Percentiles rank a stretch among this genome's conserved stretches.
Evolutionary conservation across 2,113 vertebrate genomes (phyloP).

Genomic region (Otis tarda): DNA sequence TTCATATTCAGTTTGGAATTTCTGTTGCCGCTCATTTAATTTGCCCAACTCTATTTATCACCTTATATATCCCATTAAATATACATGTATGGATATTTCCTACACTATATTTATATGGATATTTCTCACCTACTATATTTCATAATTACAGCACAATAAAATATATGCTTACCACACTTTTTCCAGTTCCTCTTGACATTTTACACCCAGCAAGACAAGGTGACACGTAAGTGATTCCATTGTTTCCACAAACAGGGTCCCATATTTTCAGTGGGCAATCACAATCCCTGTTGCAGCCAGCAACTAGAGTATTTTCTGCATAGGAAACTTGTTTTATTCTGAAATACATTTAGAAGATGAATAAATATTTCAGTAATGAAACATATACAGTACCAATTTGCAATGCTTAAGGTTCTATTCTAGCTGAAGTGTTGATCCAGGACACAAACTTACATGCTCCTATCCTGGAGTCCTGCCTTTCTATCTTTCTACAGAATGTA

Average conservation of each 20-base stretch:
- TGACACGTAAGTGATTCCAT: constrained; percentile 87
- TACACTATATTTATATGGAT: background rate
- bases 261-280: constrained; percentile 74
- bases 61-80: background rate
- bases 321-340: constrained; percentile 65
- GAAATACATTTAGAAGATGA: constrained; percentile 51
- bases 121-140: background rate
- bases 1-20: background rate
- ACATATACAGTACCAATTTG: background rate
- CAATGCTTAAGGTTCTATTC: background rate
- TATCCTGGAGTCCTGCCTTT: background rate
- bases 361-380: background rate
- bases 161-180: constrained; percentile 74
- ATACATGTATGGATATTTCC: background rate
- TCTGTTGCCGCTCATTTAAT: background rate
- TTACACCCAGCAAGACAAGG: constrained; percentile 90
- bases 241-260: constrained; percentile 90
- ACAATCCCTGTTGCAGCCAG: constrained; percentile 82
- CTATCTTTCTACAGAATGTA: background rate
- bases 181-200: constrained; percentile 77
- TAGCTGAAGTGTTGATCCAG: background rate
- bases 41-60: background rate
- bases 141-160: background rate
- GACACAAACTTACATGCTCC: background rate
- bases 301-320: constrained; percentile 61